phyloP scores from a whole-genome alignment of 1,140 invertebrate genomes.

The Plutomurus gul region DNA sequence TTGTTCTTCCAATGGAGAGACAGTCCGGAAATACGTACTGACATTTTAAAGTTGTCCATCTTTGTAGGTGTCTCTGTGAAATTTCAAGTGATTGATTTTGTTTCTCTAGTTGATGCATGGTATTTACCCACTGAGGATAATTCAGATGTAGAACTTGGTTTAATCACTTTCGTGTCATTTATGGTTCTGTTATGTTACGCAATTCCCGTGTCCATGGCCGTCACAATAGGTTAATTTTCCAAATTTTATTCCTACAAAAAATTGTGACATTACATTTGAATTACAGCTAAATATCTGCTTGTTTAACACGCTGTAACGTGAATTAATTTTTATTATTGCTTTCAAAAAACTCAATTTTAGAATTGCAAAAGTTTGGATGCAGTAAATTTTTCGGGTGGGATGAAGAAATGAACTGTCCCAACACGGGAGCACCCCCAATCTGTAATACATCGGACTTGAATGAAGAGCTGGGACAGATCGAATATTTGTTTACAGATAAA shows the following conservation, averaged over 20 bases:
- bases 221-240: constrained; percentile 68
- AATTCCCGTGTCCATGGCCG: constrained; percentile 72
- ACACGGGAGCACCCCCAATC: constrained; percentile 60
- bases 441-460: constrained; percentile 73
- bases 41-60: not conserved
- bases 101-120: constrained; percentile 1
- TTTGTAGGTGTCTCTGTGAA: not conserved
- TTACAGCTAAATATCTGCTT: not conserved
- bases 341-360: no score
- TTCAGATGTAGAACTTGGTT: not conserved
- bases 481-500: constrained; percentile 73
- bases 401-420: constrained; percentile 63
- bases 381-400: constrained; percentile 70
- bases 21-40: not conserved
- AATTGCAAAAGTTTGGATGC: constrained; percentile 71
- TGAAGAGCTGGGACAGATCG: constrained; percentile 63
- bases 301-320: not conserved
- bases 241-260: no score
- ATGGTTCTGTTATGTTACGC: constrained; percentile 70
- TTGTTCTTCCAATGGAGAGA: not conserved
- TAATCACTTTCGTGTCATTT: constrained; percentile 57
- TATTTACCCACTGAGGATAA: constrained; percentile 5
- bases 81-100: not conserved
- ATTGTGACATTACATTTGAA: no score
- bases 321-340: not conserved